Conservation (phyloP, 2,113 vertebrate species). For the Zeus faber region DNA sequence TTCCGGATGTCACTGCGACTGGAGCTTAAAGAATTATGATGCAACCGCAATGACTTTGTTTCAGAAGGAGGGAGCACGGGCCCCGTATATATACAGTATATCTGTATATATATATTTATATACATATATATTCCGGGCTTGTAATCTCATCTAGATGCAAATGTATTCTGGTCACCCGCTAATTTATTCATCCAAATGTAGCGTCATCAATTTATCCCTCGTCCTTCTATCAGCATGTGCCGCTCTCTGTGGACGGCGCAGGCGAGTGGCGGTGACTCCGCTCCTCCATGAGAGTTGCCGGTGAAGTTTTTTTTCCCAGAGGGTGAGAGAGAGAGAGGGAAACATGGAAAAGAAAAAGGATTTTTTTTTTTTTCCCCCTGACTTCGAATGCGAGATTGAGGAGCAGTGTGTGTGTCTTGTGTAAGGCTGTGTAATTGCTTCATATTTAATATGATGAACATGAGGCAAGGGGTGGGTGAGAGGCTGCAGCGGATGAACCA, state of each 20-base stretch:
- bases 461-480: conserved; percentile 38
- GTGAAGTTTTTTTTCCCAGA: conserved; percentile 1
- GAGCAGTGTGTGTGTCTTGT: conserved; percentile 33
- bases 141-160: conserved; percentile 60
- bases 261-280: background rate
- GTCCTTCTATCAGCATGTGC: conserved; percentile 25
- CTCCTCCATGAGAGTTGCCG: too few species aligned
- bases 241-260: background rate
- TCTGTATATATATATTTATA: too few species aligned
- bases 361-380: conserved; percentile 10
- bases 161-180: conserved; percentile 46
- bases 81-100: too few species aligned
- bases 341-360: conserved; percentile 4
- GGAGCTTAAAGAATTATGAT: conserved; percentile 37
- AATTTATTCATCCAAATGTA: conserved; percentile 60
- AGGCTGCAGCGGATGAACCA: conserved; percentile 30
- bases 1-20: conserved; percentile 30
- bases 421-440: conserved; percentile 54
- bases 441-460: conserved; percentile 70
- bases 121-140: too few species aligned
- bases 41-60: conserved; percentile 20
- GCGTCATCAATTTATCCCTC: conserved; percentile 43
- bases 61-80: conserved; percentile 20
- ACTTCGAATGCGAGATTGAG: conserved; percentile 34
- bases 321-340: background rate